Conservation (phyloP, 2,888 invertebrate genomes). For the Cepaea hortensis region DNA sequence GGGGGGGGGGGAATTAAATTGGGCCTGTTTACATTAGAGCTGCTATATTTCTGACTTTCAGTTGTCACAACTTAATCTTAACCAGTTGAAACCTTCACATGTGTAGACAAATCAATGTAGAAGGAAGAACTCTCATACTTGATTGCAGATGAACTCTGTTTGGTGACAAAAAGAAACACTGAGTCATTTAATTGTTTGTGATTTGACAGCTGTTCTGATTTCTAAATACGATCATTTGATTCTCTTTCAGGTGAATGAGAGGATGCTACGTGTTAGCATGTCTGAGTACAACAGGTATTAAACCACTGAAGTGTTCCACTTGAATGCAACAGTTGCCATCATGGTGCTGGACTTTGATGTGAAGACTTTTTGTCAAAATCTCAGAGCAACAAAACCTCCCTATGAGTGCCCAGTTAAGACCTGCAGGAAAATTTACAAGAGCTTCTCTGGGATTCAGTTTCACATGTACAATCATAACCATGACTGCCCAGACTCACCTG, state of each 20-base stretch:
- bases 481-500: slow-evolving; percentile 79
- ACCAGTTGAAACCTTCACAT: too few species aligned
- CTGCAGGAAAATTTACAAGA: slow-evolving; percentile 91
- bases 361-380: slow-evolving; percentile 88
- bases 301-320: background rate
- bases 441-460: slow-evolving; percentile 89
- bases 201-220: too few species aligned
- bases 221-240: background rate
- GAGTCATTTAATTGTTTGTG: too few species aligned
- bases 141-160: too few species aligned
- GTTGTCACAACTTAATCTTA: too few species aligned
- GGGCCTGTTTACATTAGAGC: too few species aligned
- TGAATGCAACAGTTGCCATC: slow-evolving; percentile 24
- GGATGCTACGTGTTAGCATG: background rate
- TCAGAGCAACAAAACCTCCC: slow-evolving; percentile 88
- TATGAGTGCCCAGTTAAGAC: slow-evolving; percentile 90
- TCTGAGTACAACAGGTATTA: background rate
- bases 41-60: too few species aligned
- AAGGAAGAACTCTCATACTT: too few species aligned
- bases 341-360: slow-evolving; percentile 90
- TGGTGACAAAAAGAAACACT: too few species aligned
- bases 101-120: too few species aligned
- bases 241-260: slow-evolving; percentile 26
- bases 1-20: too few species aligned
- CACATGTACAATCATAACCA: slow-evolving; percentile 91